These are phyloP conservation scores for Scotopteryx bipunctaria DNA, from an alignment of 2,888 invertebrate genomes.

Conservation along the genomic window DNA sequence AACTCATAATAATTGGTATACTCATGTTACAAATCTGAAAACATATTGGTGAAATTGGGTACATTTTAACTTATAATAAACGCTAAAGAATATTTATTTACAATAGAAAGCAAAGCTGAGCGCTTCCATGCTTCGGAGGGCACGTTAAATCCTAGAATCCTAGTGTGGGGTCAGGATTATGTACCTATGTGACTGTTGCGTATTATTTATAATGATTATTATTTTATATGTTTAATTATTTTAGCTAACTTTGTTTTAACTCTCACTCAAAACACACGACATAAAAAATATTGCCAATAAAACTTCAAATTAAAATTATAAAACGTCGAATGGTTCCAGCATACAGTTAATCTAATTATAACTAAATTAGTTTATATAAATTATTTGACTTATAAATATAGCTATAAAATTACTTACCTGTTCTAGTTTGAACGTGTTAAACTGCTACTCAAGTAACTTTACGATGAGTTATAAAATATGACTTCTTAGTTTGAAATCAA, in stretches of 20 bases:
- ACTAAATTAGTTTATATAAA: conserved; percentile 17
- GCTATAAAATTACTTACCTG: conserved; percentile 12
- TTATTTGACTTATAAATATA: conserved; percentile 15
- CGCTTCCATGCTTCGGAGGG: no score
- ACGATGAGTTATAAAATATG: conserved; percentile 20
- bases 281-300: conserved; percentile 9
- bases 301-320: conserved; percentile 5
- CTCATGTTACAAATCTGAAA: no score
- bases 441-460: conserved; percentile 15
- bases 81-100: no score
- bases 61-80: background rate
- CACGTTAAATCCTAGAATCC: no score
- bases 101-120: no score
- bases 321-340: background rate
- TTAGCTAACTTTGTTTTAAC: background rate
- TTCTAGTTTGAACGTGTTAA: conserved; percentile 13
- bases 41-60: no score
- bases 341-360: conserved; percentile 22
- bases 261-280: background rate
- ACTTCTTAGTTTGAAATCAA: conserved; percentile 14
- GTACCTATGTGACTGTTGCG: no score
- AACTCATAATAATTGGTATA: no score
- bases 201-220: no score
- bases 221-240: no score
- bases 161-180: no score